phyloP scores from a whole-genome alignment of 2,888 invertebrate genomes.

The Cylloceria caligata region DNA sequence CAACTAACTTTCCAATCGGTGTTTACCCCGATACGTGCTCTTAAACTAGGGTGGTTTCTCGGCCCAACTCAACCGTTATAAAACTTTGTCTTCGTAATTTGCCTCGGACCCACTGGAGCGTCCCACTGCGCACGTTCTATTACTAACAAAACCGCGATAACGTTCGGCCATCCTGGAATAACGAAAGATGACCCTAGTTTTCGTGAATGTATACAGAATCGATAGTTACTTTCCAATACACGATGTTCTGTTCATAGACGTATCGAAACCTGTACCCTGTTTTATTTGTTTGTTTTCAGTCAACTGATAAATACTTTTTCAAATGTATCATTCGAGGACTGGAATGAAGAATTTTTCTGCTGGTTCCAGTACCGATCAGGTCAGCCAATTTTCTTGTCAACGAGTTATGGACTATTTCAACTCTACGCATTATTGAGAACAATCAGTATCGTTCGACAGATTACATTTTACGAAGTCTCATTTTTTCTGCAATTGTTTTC shows the following conservation, averaged over 20 bases:
- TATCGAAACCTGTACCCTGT: too few relatives aligned
- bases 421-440: too few relatives aligned
- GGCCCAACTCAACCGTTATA: constrained; percentile 32
- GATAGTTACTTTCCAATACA: not conserved
- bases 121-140: not conserved
- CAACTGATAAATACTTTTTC: too few relatives aligned
- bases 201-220: not conserved
- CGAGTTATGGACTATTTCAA: too few relatives aligned
- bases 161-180: not conserved
- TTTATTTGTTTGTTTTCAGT: too few relatives aligned
- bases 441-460: too few relatives aligned
- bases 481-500: too few relatives aligned
- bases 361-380: too few relatives aligned
- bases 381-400: too few relatives aligned
- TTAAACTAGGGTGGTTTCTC: constrained; percentile 5
- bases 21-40: constrained; percentile 77
- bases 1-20: constrained; percentile 78
- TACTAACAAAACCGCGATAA: constrained; percentile 19
- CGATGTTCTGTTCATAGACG: not conserved
- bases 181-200: not conserved
- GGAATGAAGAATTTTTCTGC: too few relatives aligned
- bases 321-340: too few relatives aligned
- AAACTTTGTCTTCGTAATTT: constrained; percentile 62
- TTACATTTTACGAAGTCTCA: too few relatives aligned
- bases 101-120: not conserved